Evolutionary conservation across 2,888 invertebrate genomes (phyloP), one percentile per base, ranked within the genome.

Genomic region (Luffia ferchaultella): DNA sequence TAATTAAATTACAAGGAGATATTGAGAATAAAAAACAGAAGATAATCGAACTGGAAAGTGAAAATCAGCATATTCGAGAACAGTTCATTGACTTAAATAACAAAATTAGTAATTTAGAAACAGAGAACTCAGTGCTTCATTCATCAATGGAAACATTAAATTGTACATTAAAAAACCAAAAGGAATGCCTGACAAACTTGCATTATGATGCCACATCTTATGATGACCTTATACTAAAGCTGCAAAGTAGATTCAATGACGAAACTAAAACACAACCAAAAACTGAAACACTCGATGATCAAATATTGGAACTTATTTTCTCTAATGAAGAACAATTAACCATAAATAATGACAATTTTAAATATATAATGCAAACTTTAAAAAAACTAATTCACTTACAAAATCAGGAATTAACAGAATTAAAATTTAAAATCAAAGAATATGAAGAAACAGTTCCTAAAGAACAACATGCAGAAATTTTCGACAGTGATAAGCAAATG

Each of bases 291-390:
- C 58, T 73, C 18, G 62, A 57, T 53, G 72, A 76, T 19, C 59
- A 52, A 45, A 52, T 64, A 30, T 55, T 79, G 50, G 72, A 75
- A 57, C 61, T 52, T 49, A 69, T 80, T 67, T 65, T 78, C 49
- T 60, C 64, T 1, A 75, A 68, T 51, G 82, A 82, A 67, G 68
- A 77, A 49, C 67, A 67, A 50, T 62, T 73, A 52, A 64, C 76
- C 47, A 67, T 74, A 15, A 80, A 74, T 55, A 77, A 79, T 57
- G 80, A 80, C 57, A 79, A 79, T 54, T 68, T 83, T 49, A 69
- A 60, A 59, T 76, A 76, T 53, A 67, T 82, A 19, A 69, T 79
- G 50, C 58, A 67, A n/a, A 68, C 67, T 2, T 65, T 80, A 41
- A 74, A 70, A 64, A 58, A 58, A 1, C 61, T 63, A 12, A 55